Evolutionary conservation across 1,140 invertebrate genomes (phyloP).

Genomic region (Battus philenor): DNA sequence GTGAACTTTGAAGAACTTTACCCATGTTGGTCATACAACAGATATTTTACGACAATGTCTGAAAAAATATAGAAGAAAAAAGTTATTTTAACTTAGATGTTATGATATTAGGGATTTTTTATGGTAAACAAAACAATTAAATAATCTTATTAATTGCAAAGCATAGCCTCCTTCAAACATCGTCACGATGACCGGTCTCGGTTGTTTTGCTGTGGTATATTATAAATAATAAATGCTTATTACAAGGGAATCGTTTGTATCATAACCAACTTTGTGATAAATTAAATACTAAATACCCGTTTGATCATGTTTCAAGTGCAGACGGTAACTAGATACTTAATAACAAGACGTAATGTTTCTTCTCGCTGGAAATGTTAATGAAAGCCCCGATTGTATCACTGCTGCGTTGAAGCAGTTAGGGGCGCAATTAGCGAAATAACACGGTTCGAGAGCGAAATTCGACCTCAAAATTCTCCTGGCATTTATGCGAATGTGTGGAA

Average conservation of each 20-base stretch:
- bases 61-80: too few species aligned
- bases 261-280: too few species aligned
- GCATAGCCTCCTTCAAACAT: background rate
- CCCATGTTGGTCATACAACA: too few species aligned
- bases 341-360: conserved; percentile 9
- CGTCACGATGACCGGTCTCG: too few species aligned
- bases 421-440: conserved; percentile 41
- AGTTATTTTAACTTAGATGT: too few species aligned
- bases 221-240: background rate
- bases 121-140: background rate
- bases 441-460: conserved; percentile 26
- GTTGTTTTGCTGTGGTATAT: background rate
- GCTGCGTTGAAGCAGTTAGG: conserved; percentile 30
- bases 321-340: conserved; percentile 5
- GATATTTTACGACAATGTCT: too few species aligned
- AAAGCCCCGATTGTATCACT: conserved; percentile 45
- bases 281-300: conserved; percentile 1
- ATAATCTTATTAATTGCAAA: background rate
- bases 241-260: background rate
- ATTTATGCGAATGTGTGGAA: conserved; percentile 23
- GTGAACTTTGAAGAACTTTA: too few species aligned
- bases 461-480: conserved; percentile 8
- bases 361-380: conserved; percentile 33
- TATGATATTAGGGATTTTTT: too few species aligned
- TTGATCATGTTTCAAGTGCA: conserved; percentile 46